Conservation (phyloP, 2,113 vertebrate species). For the Gopherus flavomarginatus region DNA sequence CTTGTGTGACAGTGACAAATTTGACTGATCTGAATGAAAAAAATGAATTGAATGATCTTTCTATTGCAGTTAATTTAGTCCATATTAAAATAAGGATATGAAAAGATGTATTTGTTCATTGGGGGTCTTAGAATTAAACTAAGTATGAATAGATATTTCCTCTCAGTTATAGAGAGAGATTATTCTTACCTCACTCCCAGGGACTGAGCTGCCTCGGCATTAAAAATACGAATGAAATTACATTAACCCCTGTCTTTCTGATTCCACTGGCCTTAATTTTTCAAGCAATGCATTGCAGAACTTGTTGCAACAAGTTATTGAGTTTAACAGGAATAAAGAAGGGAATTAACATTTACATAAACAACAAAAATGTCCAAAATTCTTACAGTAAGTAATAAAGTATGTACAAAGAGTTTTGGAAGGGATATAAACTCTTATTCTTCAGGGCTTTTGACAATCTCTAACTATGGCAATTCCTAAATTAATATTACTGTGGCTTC, state of each 20-base stretch:
- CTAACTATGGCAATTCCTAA: background rate
- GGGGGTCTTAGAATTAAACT: background rate
- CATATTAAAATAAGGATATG: background rate
- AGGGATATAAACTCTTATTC: background rate
- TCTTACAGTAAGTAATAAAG: background rate
- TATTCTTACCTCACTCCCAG: background rate
- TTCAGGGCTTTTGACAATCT: background rate
- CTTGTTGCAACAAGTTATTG: background rate
- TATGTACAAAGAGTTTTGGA: background rate
- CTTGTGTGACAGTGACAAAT: background rate
- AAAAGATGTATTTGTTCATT: background rate
- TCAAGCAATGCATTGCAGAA: background rate
- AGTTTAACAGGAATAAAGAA: background rate
- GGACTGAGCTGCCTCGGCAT: background rate
- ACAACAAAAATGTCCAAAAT: background rate
- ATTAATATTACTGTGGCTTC: background rate
- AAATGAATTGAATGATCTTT: background rate
- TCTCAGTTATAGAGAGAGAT: background rate
- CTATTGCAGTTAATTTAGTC: background rate
- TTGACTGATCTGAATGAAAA: background rate
- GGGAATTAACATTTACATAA: background rate
- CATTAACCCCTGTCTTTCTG: background rate
- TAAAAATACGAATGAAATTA: background rate
- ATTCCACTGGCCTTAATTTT: background rate
- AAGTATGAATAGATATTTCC: background rate